phyloP scores from a whole-genome alignment of 2,797 vertebrate genomes.

The Anguilla pacifica region DNA sequence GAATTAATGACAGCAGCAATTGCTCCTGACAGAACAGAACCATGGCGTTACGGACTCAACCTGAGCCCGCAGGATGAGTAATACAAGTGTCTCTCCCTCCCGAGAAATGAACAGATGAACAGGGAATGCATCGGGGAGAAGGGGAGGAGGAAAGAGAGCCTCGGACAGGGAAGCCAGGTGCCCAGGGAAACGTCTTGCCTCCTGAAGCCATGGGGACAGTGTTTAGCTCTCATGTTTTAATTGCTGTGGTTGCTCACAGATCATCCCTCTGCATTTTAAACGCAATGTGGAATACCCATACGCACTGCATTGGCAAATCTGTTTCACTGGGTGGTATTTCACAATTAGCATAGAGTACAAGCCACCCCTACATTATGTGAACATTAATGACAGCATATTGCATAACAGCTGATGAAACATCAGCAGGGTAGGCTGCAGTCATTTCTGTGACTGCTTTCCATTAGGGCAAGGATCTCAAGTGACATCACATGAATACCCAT shows the following conservation, averaged over 20 bases:
- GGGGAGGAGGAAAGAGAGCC: neutral
- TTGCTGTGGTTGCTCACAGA: neutral
- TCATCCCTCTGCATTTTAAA: neutral
- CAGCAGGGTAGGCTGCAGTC: neutral
- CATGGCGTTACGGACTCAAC: neutral
- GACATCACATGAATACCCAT: conserved; percentile 18
- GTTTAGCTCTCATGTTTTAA: neutral
- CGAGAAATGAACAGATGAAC: neutral
- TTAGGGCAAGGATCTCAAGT: conserved; percentile 8
- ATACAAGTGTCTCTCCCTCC: neutral
- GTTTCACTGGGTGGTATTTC: conserved; percentile 6
- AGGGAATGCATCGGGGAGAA: neutral
- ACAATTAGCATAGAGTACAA: neutral
- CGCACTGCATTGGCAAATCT: neutral
- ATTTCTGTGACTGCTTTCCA: conserved; percentile 4
- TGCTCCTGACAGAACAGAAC: conserved; percentile 26
- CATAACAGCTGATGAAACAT: neutral
- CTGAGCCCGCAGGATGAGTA: conserved; percentile 14
- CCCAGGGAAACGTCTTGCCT: neutral
- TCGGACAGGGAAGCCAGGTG: neutral
- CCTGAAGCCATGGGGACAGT: neutral
- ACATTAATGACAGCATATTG: conserved; percentile 20
- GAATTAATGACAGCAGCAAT: conserved; percentile 26
- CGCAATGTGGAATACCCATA: neutral
- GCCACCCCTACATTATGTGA: neutral